Conservation (phyloP, 2,888 invertebrate genomes). For the Drosophila helvetica region DNA sequence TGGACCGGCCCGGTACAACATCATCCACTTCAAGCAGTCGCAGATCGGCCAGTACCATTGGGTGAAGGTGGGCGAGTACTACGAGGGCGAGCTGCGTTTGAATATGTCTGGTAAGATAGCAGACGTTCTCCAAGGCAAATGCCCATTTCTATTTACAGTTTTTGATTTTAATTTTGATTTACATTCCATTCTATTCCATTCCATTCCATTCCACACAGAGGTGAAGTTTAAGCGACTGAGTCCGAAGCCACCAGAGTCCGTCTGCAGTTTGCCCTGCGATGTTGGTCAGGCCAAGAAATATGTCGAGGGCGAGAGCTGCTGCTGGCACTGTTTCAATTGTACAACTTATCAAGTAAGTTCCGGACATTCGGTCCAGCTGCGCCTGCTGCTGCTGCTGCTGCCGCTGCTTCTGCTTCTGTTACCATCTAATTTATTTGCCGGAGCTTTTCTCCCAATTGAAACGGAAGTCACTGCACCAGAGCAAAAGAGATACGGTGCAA, state of each 20-base stretch:
- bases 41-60: conserved; percentile 90
- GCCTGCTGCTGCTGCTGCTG: too few relatives aligned
- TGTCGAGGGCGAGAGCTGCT: conserved; percentile 96
- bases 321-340: conserved; percentile 97
- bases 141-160: neutral
- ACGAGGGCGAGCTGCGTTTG: conserved; percentile 91
- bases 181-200: conserved; percentile 29
- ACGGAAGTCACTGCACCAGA: neutral
- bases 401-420: too few relatives aligned
- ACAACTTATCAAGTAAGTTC: conserved; percentile 91
- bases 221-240: conserved; percentile 93
- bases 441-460: neutral
- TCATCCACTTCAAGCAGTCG: conserved; percentile 96
- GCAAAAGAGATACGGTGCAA: neutral
- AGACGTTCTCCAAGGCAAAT: neutral
- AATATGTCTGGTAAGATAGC: conserved; percentile 89
- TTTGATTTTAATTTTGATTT: conserved; percentile 11
- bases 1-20: conserved; percentile 97
- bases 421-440: neutral
- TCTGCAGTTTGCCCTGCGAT: conserved; percentile 95
- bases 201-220: conserved; percentile 84
- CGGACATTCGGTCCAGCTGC: neutral
- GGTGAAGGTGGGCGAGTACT: conserved; percentile 94
- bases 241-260: conserved; percentile 92
- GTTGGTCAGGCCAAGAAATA: conserved; percentile 95